Conservation (phyloP, 2,797 vertebrate species). For the Neosilurus mollespiculum region DNA sequence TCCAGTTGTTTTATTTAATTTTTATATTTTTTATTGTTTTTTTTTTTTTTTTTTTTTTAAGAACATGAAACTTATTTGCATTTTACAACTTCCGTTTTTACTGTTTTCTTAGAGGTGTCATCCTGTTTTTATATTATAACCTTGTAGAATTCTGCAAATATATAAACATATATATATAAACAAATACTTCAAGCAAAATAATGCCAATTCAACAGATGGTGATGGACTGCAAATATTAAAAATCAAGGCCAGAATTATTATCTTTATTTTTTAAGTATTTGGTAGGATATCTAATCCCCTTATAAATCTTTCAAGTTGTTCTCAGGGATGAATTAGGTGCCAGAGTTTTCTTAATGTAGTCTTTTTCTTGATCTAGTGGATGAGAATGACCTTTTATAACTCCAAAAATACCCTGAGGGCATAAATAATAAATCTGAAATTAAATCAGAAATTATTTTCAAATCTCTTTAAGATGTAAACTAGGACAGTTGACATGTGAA, state of each 20-base stretch:
- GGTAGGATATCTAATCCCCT: neutral
- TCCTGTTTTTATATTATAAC: neutral
- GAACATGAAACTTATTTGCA: slow-evolving; percentile 45
- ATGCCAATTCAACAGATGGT: neutral
- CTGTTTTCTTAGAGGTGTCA: neutral
- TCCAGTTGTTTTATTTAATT: slow-evolving; percentile 27
- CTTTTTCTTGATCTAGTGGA: slow-evolving; percentile 11
- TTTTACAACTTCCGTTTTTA: slow-evolving; percentile 23
- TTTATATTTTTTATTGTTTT: no score
- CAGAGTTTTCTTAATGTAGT: slow-evolving; percentile 25
- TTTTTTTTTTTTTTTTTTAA: slow-evolving; percentile 42
- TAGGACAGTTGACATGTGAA: slow-evolving; percentile 33
- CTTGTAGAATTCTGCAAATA: neutral
- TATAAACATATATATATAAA: neutral
- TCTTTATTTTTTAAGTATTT: neutral
- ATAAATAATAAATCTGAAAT: slow-evolving; percentile 48
- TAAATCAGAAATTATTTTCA: slow-evolving; percentile 45
- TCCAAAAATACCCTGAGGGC: slow-evolving; percentile 17
- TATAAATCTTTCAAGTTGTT: neutral
- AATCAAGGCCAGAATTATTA: neutral
- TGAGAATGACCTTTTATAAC: slow-evolving; percentile 41
- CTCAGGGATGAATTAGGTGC: neutral
- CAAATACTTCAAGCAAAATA: neutral
- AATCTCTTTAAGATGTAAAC: slow-evolving; percentile 42
- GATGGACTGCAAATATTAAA: neutral